Conservation (phyloP, 1,140 invertebrate genomes). For the Drosophila parabipectinata region DNA sequence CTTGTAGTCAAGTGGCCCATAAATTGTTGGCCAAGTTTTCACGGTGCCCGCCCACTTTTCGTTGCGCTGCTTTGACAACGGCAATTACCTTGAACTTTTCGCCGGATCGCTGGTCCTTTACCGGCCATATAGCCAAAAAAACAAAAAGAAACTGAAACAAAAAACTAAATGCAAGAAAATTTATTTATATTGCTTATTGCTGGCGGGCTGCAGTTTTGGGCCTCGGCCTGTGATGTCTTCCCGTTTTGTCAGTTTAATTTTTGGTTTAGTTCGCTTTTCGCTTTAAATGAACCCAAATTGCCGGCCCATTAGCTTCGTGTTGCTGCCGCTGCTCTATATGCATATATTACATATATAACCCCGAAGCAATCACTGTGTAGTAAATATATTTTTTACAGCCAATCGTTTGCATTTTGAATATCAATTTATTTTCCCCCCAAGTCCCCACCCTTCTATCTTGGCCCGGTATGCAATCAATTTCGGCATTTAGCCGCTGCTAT, state of each 20-base stretch:
- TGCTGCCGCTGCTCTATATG: constrained; percentile 44
- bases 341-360: constrained; percentile 30
- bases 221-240: constrained; percentile 26
- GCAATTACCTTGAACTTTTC: constrained; percentile 80
- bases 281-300: constrained; percentile 79
- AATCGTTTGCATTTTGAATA: constrained; percentile 79
- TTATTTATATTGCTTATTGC: constrained; percentile 67
- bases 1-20: constrained; percentile 82
- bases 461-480: constrained; percentile 60
- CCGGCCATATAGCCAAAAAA: constrained; percentile 1
- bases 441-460: not conserved
- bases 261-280: constrained; percentile 68
- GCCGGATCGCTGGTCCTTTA: constrained; percentile 25
- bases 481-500: constrained; percentile 33
- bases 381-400: constrained; percentile 74
- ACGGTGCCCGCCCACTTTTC: constrained; percentile 72
- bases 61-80: constrained; percentile 80
- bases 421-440: constrained; percentile 54
- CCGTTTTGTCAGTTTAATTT: constrained; percentile 75
- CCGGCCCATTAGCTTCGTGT: constrained; percentile 61
- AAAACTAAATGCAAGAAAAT: constrained; percentile 38
- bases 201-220: constrained; percentile 32
- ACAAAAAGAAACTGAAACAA: not conserved
- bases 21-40: constrained; percentile 79
- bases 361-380: constrained; percentile 33